These are phyloP conservation scores for Damaliscus lunatus DNA, from an alignment of 2,113 vertebrate species.

Conservation along the genomic window DNA sequence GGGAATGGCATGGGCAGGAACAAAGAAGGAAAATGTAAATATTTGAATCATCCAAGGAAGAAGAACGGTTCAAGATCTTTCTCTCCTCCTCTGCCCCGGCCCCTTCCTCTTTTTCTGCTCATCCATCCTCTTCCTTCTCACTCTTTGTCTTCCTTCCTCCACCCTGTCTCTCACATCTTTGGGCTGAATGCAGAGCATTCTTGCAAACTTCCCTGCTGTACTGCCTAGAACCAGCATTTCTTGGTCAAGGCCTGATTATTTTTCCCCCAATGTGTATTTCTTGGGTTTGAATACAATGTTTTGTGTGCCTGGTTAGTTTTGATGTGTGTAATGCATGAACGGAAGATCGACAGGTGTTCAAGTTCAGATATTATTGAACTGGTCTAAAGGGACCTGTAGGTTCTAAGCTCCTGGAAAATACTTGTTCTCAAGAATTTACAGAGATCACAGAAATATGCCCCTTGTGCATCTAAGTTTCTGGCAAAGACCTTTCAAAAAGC, in stretches of 20 bases:
- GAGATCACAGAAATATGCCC: constrained; percentile 37
- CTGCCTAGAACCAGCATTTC: neutral
- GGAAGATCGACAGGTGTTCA: neutral
- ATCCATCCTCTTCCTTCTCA: fast-evolving
- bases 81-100: neutral
- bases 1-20: neutral
- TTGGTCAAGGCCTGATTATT: neutral
- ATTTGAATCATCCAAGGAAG: neutral
- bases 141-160: neutral
- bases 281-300: neutral
- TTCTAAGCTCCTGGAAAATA: neutral
- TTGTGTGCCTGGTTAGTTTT: neutral
- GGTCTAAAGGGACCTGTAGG: neutral
- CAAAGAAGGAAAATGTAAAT: neutral
- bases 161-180: neutral
- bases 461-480: neutral
- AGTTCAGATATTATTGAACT: neutral
- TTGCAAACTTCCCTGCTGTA: neutral
- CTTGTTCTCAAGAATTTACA: neutral
- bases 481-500: constrained; percentile 12
- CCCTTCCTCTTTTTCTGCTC: fast-evolving
- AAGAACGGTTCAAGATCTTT: neutral
- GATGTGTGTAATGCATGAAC: neutral
- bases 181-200: neutral
- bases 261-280: neutral